These are phyloP conservation scores for Chrysolina americana DNA, from an alignment of 2,888 invertebrate species.

Conservation along the genomic window DNA sequence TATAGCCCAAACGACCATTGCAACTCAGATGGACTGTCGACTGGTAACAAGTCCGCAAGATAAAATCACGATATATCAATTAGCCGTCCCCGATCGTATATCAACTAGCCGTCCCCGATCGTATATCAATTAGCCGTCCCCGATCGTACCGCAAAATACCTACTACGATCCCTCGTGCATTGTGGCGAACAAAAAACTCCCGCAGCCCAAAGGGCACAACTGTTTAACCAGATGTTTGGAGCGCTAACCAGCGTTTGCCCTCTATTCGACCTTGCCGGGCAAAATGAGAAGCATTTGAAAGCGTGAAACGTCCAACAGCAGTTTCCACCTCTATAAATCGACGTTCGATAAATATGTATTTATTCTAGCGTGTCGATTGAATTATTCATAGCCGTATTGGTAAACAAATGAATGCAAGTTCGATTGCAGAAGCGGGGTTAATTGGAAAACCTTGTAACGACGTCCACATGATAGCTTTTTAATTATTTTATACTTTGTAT, in stretches of 20 bases:
- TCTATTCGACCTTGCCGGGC: constrained; percentile 38
- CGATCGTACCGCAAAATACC: neutral
- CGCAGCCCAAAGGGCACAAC: constrained; percentile 7
- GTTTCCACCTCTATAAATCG: constrained; percentile 12
- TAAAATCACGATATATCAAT: neutral
- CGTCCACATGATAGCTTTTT: neutral
- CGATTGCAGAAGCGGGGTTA: constrained; percentile 29
- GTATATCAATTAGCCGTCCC: neutral
- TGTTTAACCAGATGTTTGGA: constrained; percentile 7
- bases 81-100: neutral
- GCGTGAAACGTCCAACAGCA: constrained; percentile 31
- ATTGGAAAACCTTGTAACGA: constrained; percentile 17
- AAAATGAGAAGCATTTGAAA: constrained; percentile 36
- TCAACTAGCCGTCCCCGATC: too few species aligned
- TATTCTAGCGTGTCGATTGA: constrained; percentile 10
- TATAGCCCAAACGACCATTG: too few species aligned
- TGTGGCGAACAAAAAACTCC: neutral
- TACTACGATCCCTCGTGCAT: neutral
- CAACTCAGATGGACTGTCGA: too few species aligned
- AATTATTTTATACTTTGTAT: neutral
- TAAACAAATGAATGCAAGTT: constrained; percentile 44
- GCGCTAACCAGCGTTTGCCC: constrained; percentile 28
- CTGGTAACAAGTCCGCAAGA: too few species aligned
- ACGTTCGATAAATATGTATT: constrained; percentile 25
- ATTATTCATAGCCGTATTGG: constrained; percentile 31